Percentiles rank a stretch among this genome's conserved stretches.
phyloP scores from a whole-genome alignment of 2,113 vertebrate species.

The Nannospalax galili region DNA sequence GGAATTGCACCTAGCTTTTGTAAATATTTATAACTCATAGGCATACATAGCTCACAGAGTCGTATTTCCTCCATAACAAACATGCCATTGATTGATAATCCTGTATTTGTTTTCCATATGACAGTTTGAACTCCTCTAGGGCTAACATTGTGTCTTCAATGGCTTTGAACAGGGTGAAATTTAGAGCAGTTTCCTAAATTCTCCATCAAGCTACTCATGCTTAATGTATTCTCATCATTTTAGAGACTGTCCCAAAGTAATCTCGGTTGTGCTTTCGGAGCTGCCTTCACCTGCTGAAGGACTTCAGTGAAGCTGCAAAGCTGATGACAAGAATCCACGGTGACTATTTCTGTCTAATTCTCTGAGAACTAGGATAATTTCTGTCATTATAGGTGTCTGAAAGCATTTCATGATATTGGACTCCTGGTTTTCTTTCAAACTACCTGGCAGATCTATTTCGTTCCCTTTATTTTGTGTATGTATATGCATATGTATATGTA shows the following conservation, averaged over 20 bases:
- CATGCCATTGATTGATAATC: neutral
- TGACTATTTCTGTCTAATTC: neutral
- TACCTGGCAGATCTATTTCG: neutral
- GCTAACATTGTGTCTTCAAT: neutral
- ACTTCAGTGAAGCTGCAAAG: neutral
- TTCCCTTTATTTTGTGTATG: neutral
- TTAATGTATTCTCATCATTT: neutral
- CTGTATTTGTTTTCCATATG: neutral
- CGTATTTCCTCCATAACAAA: neutral
- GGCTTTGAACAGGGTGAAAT: neutral
- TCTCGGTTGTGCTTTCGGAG: neutral
- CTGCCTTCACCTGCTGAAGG: neutral
- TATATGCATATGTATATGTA: too few relatives aligned
- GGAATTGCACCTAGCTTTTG: too few relatives aligned
- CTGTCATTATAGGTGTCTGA: neutral
- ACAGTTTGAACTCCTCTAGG: neutral
- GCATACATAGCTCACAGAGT: neutral
- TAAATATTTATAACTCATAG: too few relatives aligned
- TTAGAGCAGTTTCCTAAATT: neutral
- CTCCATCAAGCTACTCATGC: neutral
- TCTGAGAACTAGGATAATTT: neutral
- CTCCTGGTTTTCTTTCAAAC: neutral
- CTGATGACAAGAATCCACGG: neutral
- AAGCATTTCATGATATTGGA: neutral
- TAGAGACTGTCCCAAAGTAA: neutral